Percentiles rank a stretch among this genome's conserved stretches.
These are phyloP conservation scores for Periphyllus acericola DNA, from an alignment of 2,888 invertebrate genomes.

Conservation along the genomic window DNA sequence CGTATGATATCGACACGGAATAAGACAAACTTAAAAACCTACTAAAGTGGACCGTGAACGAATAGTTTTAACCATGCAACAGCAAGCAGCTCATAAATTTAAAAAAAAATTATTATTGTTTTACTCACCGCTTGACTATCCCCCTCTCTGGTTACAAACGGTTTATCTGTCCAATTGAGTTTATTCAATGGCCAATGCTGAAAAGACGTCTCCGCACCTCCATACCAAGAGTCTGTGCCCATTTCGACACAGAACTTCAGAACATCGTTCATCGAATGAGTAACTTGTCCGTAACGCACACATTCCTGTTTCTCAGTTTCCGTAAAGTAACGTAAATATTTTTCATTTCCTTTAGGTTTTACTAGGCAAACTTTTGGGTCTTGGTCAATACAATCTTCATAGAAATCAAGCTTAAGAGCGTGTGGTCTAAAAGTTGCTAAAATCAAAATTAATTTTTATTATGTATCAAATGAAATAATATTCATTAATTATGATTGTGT, in stretches of 20 bases:
- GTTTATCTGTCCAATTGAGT: constrained; percentile 70
- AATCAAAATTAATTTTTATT: not conserved
- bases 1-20: too few species aligned
- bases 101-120: not conserved
- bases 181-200: constrained; percentile 77
- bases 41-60: too few species aligned
- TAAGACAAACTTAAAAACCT: too few species aligned
- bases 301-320: constrained; percentile 29
- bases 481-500: too few species aligned
- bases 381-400: constrained; percentile 9
- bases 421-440: not conserved
- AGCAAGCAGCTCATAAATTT: too few species aligned
- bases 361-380: not conserved
- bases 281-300: not conserved
- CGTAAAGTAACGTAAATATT: not conserved
- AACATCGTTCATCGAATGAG: constrained; percentile 37
- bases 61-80: too few species aligned
- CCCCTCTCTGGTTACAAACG: constrained; percentile 72
- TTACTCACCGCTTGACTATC: constrained; percentile 69
- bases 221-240: constrained; percentile 73
- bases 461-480: too few species aligned
- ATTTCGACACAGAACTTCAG: constrained; percentile 64
- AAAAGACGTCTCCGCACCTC: constrained; percentile 73
- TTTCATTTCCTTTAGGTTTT: not conserved
- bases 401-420: not conserved